Conservation (phyloP, 1,140 invertebrate genomes). For the Apolygus lucorum region DNA sequence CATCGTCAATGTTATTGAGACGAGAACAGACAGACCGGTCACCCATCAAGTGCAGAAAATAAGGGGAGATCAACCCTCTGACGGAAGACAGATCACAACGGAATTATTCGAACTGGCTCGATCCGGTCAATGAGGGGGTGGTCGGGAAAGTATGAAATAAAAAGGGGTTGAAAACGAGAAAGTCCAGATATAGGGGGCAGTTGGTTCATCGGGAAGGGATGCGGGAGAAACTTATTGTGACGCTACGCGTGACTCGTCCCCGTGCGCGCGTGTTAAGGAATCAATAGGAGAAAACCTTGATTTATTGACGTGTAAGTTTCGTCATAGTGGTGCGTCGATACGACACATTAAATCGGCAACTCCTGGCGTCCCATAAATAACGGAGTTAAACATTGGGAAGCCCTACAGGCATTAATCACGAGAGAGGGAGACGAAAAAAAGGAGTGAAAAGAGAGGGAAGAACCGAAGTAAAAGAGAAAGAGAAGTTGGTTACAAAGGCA, state of each 20-base stretch:
- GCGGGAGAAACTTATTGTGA: neutral
- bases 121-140: neutral
- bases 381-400: slow-evolving; percentile 18
- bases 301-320: slow-evolving; percentile 17
- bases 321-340: slow-evolving; percentile 22
- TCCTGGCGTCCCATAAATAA: slow-evolving; percentile 23
- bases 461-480: slow-evolving; percentile 4
- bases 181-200: neutral
- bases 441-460: slow-evolving; percentile 9
- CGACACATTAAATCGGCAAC: slow-evolving; percentile 23
- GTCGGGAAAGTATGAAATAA: slow-evolving; percentile 5
- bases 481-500: slow-evolving; percentile 11
- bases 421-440: slow-evolving; percentile 15
- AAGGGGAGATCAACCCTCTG: neutral
- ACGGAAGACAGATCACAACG: neutral
- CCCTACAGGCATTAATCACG: slow-evolving; percentile 19
- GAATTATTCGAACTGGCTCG: neutral
- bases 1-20: neutral
- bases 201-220: neutral
- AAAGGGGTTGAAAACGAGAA: neutral
- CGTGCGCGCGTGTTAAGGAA: slow-evolving; percentile 5
- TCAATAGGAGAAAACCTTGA: slow-evolving; percentile 22
- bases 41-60: slow-evolving; percentile 2
- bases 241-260: slow-evolving; percentile 4
- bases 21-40: neutral